Base-by-base conservation (phyloP, 2,113 vertebrate genomes). In the Macaca nemestrina region DNA sequence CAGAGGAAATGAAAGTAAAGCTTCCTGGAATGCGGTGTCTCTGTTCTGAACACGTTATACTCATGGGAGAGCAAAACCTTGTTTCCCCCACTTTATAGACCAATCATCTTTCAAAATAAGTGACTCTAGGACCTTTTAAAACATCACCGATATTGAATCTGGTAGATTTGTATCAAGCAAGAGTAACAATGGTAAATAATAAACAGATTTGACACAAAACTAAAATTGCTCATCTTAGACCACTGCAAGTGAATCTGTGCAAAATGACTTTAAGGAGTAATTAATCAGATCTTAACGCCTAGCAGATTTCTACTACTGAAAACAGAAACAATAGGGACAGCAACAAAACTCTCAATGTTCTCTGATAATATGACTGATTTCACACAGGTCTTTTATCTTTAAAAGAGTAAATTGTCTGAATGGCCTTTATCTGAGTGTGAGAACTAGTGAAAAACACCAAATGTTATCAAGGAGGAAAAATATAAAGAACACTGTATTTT, bases 161-260 rank as follows among this genome's bases (percentile, higher is more conserved):
- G 48, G 17, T 73, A 73, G 43, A 85, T 92, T 1, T 81, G 68
- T 8, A 84, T 27, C 43, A 92, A 94, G 91, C 73, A 91, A 95
- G 67, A 68, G 4, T 50, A 91, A 27, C 4, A 52, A 22, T 61
- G 23, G 32, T 92, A 97, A 90, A 70, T 83, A 32, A 97, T 76
- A 95, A 76, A 40, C 78, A 35, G 3, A 88, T 96, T 94, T 97
- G 92, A 93, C 92, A 88, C 84, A 76, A 98, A 98, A 88, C 32
- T 73, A 40, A 97, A 97, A 75, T 87, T 67, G 27, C 93, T 97
- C 30, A 2, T 75, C 90, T 96, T 83, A 90, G 72, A 97, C 70
- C 10, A 72, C 38, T 93, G 38, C 72, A 93, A 96, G 82, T 22
- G 90, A 97, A 96, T 97, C 43, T 96, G 55, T 95, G 43, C 2